Evolutionary conservation across 2,888 invertebrate species (phyloP), one percentile per base, ranked within the genome.

Genomic region (Helobdella robusta): DNA sequence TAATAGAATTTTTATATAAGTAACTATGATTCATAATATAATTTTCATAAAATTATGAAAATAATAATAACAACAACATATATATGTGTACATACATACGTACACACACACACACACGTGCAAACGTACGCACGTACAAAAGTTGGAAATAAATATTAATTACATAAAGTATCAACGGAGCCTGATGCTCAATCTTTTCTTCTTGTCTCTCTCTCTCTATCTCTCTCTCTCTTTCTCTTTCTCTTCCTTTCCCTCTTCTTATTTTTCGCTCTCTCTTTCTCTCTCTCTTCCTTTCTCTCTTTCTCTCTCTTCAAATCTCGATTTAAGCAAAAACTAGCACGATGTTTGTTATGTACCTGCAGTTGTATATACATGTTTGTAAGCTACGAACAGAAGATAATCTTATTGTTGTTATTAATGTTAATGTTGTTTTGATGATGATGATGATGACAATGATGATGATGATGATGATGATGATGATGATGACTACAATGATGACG

Each of bases 361-460:
- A n/a, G n/a, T n/a, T n/a, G n/a, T n/a, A n/a, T n/a, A n/a, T n/a
- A 40, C n/a, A 40, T 15, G 44, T 15, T 40, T 40, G 11, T 11
- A 40, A 40, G n/a, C 44, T n/a, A 40, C 44, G 11, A 40, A 40
- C n/a, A 11, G 11, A 40, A 15, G 44, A 40, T 11, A 40, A n/a
- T 15, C 44, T 15, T n/a, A n/a, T n/a, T 15, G n/a, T 15, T 40
- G n/a, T 15, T 40, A 40, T 15, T n/a, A 40, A 40, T 40, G n/a
- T 15, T 40, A 15, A 15, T n/a, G 44, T 40, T 40, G 44, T n/a
- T 40, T 40, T 30, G 30, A 50, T 15, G 36, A 36, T 34, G 34
- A 35, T 56, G 56, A 25, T 54, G 28, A 56, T 56, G 23, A 8
- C 28, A 30, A n/a, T 56, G 56, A 56, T 56, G 56, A 30, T 25